A percentile compares a stretch with the other conserved stretches of the same genome.
These are phyloP conservation scores for Nudaria mundana DNA, from an alignment of 2,888 invertebrate species.

Conservation along the genomic window DNA sequence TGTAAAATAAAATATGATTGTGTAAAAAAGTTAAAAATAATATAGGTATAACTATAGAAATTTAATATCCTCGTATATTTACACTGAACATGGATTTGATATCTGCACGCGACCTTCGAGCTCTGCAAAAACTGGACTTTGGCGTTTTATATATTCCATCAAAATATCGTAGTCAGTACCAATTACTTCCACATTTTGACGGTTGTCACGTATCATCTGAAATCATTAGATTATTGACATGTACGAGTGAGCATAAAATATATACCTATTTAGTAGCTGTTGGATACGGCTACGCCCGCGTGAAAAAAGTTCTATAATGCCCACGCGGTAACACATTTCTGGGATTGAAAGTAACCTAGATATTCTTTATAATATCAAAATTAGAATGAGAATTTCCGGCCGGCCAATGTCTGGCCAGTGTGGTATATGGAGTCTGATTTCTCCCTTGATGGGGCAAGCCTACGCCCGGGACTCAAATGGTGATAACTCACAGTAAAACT, in stretches of 20 bases:
- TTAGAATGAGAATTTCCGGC: too few species aligned
- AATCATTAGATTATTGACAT: conserved; percentile 18
- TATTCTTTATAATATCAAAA: too few species aligned
- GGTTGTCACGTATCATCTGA: conserved; percentile 69
- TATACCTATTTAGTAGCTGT: neutral
- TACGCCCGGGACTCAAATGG: too few species aligned
- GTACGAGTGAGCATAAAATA: too few species aligned
- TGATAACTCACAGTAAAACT: conserved; percentile 81
- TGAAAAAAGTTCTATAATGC: too few species aligned
- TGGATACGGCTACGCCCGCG: neutral
- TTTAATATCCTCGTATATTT: neutral
- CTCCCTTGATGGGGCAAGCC: too few species aligned
- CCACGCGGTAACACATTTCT: too few species aligned
- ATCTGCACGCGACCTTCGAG: conserved; percentile 60
- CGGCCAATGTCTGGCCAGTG: too few species aligned
- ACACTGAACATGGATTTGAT: conserved; percentile 51
- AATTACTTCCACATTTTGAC: conserved; percentile 53
- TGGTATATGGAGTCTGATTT: too few species aligned
- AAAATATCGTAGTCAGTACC: conserved; percentile 63
- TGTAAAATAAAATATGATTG: neutral
- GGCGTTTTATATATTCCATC: conserved; percentile 51
- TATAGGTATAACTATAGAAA: neutral
- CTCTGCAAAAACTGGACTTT: conserved; percentile 54
- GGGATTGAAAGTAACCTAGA: too few species aligned
- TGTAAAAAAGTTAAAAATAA: neutral